Percentiles rank a stretch among this genome's conserved stretches.
Conservation (phyloP, 2,797 vertebrate genomes). For the Thamnophis elegans region DNA sequence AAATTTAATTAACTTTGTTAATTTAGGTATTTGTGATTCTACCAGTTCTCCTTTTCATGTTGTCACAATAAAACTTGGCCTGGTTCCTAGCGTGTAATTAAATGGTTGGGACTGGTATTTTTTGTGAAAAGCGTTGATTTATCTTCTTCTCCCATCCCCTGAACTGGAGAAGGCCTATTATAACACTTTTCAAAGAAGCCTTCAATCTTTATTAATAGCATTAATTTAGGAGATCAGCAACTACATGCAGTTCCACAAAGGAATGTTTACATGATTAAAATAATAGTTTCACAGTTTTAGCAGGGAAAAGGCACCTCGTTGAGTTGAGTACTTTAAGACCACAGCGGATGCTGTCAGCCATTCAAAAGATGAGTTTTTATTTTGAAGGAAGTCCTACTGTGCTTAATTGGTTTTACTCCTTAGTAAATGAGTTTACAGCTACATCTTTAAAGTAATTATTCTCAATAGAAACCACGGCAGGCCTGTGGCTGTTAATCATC, state of each 20-base stretch:
- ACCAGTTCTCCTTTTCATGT: slow-evolving; percentile 41
- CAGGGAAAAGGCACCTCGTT: neutral
- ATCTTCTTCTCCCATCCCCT: neutral
- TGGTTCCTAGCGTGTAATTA: slow-evolving; percentile 41
- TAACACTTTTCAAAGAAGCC: neutral
- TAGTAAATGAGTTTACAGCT: neutral
- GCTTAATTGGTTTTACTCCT: neutral
- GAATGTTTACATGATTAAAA: neutral
- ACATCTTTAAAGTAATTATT: neutral
- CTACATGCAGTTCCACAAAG: neutral
- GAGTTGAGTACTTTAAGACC: neutral
- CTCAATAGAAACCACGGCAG: neutral
- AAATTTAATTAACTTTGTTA: slow-evolving; percentile 58
- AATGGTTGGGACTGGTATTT: slow-evolving; percentile 18
- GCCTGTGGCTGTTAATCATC: neutral
- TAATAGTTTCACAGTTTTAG: neutral
- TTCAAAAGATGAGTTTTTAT: neutral
- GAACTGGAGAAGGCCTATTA: slow-evolving; percentile 21
- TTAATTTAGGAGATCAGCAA: neutral
- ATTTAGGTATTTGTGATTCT: slow-evolving; percentile 42
- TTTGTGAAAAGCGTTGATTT: slow-evolving; percentile 44
- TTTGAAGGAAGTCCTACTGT: neutral
- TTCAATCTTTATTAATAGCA: neutral
- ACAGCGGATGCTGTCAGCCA: neutral
- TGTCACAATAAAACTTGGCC: slow-evolving; percentile 15